A percentile compares a stretch with the other conserved stretches of the same genome.
Evolutionary conservation across 2,797 vertebrate species (phyloP).

Genomic region (Pelobates cultripes): DNA sequence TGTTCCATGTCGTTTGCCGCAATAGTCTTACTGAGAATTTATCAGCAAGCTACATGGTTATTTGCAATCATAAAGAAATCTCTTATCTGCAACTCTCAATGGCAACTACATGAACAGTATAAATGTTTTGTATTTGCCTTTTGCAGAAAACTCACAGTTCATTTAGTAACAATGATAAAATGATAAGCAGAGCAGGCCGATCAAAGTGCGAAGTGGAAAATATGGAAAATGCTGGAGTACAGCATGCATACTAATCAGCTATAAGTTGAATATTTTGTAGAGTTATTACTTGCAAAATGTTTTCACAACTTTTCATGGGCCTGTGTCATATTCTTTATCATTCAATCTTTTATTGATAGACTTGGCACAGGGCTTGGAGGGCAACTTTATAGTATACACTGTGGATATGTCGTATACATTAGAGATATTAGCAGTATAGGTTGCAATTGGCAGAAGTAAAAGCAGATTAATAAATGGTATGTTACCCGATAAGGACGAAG

Average conservation of each 20-base stretch:
- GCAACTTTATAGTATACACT: not conserved
- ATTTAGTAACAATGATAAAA: slow-evolving; percentile 46
- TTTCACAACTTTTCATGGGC: slow-evolving; percentile 11
- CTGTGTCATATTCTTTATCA: not conserved
- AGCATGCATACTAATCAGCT: slow-evolving; percentile 21
- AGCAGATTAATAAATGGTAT: no score
- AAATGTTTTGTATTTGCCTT: slow-evolving; percentile 50
- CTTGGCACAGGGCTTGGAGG: no score
- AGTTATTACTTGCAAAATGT: not conserved
- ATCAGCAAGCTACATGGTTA: slow-evolving; percentile 44
- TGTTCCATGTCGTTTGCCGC: slow-evolving; percentile 37
- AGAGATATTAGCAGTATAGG: no score
- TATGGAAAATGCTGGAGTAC: slow-evolving; percentile 11
- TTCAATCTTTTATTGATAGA: no score
- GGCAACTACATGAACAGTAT: slow-evolving; percentile 46
- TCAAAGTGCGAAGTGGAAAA: slow-evolving; percentile 20
- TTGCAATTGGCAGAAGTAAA: no score
- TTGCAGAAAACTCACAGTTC: slow-evolving; percentile 34
- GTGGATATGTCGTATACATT: no score
- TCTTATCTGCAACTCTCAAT: slow-evolving; percentile 49
- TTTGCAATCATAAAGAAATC: slow-evolving; percentile 50
- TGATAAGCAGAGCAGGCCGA: slow-evolving; percentile 18
- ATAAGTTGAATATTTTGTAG: slow-evolving; percentile 1
- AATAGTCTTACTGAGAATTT: slow-evolving; percentile 50
- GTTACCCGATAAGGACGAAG: no score